A percentile compares a stretch with the other conserved stretches of the same genome.
Conservation (phyloP, 2,113 vertebrate species). For the Nycticorax nycticorax region DNA sequence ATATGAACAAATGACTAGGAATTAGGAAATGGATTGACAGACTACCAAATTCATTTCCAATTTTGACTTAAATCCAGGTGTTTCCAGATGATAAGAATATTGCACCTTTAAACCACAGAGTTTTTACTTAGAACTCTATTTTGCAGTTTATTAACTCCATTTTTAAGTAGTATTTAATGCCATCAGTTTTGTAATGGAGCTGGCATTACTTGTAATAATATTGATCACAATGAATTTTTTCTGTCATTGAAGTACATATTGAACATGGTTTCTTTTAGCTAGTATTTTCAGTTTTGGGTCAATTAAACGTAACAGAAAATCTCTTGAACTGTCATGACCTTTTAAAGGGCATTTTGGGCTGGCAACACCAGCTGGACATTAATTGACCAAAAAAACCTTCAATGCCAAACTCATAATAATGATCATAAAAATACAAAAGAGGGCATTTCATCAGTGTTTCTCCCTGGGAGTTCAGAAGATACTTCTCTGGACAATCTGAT, state of each 20-base stretch:
- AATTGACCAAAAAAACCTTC: neutral
- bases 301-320: constrained; percentile 1
- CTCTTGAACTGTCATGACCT: neutral
- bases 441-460: neutral
- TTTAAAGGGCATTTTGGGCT: constrained; percentile 1
- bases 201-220: neutral
- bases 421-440: neutral
- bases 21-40: constrained; percentile 20
- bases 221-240: neutral
- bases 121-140: neutral
- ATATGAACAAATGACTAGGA: constrained; percentile 26
- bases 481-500: neutral
- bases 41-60: constrained; percentile 3
- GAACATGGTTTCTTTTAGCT: neutral
- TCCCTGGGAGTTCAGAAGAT: neutral
- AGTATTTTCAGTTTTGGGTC: neutral
- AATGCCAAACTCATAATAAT: neutral
- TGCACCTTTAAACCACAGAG: neutral
- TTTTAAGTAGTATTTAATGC: constrained; percentile 1
- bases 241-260: neutral
- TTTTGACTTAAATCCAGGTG: constrained; percentile 46
- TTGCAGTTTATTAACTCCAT: neutral
- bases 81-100: constrained; percentile 34
- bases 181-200: neutral
- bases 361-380: neutral